Evolutionary conservation across 2,888 invertebrate genomes (phyloP).

Genomic region (Didymodactylos carnosus): DNA sequence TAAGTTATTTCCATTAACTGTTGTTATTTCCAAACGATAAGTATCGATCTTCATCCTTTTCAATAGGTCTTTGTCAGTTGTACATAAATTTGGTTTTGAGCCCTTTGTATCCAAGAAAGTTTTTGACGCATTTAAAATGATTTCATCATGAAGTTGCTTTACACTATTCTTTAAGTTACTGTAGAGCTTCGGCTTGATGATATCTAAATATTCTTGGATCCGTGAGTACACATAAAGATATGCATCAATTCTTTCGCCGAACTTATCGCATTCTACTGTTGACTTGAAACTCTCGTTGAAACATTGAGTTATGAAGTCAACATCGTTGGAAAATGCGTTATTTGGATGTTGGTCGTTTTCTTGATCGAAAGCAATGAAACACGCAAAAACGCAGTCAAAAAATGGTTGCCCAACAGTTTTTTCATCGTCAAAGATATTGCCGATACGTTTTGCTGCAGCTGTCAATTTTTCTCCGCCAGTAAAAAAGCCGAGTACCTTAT

Average conservation of each 20-base stretch:
- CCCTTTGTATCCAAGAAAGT: background rate
- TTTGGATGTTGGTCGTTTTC: background rate
- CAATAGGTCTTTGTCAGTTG: background rate
- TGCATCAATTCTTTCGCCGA: background rate
- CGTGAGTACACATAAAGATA: background rate
- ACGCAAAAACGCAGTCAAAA: background rate
- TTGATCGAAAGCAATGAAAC: background rate
- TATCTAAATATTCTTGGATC: background rate
- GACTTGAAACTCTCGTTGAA: background rate
- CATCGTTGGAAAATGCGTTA: background rate
- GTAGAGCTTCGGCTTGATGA: background rate
- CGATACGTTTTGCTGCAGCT: background rate
- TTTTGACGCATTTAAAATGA: background rate
- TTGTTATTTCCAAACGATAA: background rate
- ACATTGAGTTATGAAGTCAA: background rate
- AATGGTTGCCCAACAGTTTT: background rate
- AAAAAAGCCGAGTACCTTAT: background rate
- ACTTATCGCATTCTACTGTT: background rate
- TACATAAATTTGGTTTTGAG: background rate
- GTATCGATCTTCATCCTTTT: background rate
- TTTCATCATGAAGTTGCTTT: background rate
- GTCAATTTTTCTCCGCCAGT: background rate
- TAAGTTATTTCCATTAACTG: background rate
- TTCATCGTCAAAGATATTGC: background rate
- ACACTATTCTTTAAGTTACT: background rate